Base-by-base conservation (phyloP, 1,140 invertebrate genomes). In the Brachionus rotundiformis region DNA sequence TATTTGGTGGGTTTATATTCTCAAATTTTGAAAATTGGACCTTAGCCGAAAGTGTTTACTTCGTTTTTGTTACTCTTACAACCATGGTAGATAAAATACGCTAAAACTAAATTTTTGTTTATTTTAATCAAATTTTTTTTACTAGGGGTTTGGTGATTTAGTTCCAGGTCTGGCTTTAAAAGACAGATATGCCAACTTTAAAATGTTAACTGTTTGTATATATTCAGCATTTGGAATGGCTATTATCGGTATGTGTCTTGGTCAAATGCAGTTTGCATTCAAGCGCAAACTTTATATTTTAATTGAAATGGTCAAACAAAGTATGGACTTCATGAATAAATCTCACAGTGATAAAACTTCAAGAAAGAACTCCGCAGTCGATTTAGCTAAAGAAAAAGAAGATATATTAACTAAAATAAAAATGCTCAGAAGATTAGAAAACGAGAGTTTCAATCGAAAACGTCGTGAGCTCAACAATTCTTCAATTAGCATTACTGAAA, bases 191-290 rank as follows among this genome's bases (percentile, higher is more conserved):
- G 6, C 36, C 11, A 27, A 47, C 31, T 1, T 33, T 16, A 82
- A 82, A 75, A 29, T 49, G 10, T n/a, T 82, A 8, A 10, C 59
- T 61, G 81, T 94, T 85, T 95, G 94, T 0, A 86, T 97, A 49
- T 98, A 98, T 89, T 89, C 96, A 44, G 92, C 98, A 90, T 91
- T 98, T 80, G 96, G 96, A 31, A 98, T 98, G 95, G 96, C 96
- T 2, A 89, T 98, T 3, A 93, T 98, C 68, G 96, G 96, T 83
- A 98, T 98, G 96, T 98, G 95, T 88, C 98, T 98, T 89, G 96
- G 98, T 89, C 90, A 98, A 29, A 96, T 96, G 94, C 95, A 95
- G 90, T 93, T 96, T 87, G 93, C 76, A 8, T 33, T 39, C 16
- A 79, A 79, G 27, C 6, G 68, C 23, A 73, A 73, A 29, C 10